Percentiles rank a stretch among this genome's conserved stretches.
Evolutionary conservation across 2,113 vertebrate genomes (phyloP).

Genomic region (Vidua macroura): DNA sequence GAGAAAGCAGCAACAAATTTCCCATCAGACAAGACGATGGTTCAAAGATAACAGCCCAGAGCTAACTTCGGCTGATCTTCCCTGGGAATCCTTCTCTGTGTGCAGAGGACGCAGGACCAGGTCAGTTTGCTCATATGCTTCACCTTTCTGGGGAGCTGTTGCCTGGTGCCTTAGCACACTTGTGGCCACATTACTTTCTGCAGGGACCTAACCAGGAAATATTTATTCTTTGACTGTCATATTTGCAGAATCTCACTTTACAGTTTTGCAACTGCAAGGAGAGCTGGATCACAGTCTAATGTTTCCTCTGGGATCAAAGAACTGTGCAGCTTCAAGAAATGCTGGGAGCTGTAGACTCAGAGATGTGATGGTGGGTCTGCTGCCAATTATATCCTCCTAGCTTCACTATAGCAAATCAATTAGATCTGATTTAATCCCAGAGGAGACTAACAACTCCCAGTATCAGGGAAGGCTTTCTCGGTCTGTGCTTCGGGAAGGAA

Average conservation of each 20-base stretch:
- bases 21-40: neutral
- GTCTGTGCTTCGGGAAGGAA: neutral
- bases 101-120: neutral
- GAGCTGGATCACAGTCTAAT: neutral
- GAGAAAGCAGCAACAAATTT: neutral
- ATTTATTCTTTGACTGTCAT: neutral
- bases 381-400: conserved; percentile 4
- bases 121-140: neutral
- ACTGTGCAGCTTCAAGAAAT: neutral
- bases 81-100: neutral
- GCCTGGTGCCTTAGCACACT: neutral
- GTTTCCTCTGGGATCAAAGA: conserved; percentile 32
- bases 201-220: neutral
- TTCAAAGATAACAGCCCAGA: neutral
- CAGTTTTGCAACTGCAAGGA: neutral
- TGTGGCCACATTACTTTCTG: neutral
- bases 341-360: conserved; percentile 12
- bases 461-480: neutral
- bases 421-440: neutral
- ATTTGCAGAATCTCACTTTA: neutral
- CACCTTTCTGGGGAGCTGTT: neutral
- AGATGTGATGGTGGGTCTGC: neutral
- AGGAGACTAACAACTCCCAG: neutral
- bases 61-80: neutral
- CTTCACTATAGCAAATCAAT: neutral